A percentile compares a stretch with the other conserved stretches of the same genome.
phyloP scores from a whole-genome alignment of 2,797 vertebrate species.

The Australoheros facetus region DNA sequence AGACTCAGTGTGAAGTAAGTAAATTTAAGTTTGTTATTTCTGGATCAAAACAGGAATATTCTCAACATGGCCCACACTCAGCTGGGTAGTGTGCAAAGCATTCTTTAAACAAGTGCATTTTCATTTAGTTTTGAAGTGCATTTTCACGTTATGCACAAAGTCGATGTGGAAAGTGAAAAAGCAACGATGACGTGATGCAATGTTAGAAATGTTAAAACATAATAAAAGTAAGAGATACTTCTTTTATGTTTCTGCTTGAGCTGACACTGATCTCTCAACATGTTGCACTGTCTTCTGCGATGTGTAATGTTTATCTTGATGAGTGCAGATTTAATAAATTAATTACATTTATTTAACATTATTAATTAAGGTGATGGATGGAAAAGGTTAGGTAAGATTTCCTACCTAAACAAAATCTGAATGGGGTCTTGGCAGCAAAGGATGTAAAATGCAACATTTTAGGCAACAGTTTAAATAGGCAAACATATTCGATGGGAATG shows the following conservation, averaged over 20 bases:
- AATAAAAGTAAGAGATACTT: neutral
- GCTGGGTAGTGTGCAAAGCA: neutral
- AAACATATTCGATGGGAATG: too few species aligned
- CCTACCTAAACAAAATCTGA: neutral
- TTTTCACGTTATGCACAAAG: neutral
- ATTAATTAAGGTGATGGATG: neutral
- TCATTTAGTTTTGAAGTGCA: neutral
- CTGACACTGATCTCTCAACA: neutral
- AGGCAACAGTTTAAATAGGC: neutral
- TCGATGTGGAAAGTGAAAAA: neutral
- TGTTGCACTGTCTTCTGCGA: neutral
- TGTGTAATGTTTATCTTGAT: neutral
- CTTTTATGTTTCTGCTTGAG: neutral
- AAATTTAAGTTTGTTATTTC: neutral
- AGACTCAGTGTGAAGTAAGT: neutral
- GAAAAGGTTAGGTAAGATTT: neutral
- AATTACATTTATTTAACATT: too few species aligned
- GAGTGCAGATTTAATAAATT: too few species aligned
- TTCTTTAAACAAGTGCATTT: neutral
- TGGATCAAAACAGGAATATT: accelerated
- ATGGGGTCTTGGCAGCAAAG: neutral
- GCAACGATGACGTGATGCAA: neutral
- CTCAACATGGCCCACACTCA: neutral
- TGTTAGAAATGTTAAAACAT: neutral
- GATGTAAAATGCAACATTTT: neutral